Conservation (phyloP, 2,113 vertebrate species). For the Stegastes partitus region DNA sequence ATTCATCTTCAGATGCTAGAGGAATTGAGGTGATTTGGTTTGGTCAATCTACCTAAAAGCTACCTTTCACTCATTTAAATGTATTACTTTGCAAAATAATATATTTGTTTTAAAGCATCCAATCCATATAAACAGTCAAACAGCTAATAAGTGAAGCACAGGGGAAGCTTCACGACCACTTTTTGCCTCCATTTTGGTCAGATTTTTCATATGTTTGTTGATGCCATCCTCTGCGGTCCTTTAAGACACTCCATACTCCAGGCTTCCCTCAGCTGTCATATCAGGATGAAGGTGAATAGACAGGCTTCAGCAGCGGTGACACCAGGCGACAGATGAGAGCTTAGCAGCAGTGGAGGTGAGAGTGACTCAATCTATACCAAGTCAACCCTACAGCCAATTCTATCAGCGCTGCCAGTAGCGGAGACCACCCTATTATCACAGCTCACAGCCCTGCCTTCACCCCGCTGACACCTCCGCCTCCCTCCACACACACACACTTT, state of each 20-base stretch:
- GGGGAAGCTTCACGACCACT: no score
- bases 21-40: no score
- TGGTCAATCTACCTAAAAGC: no score
- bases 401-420: conserved; percentile 25
- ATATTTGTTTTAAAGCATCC: no score
- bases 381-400: conserved; percentile 45
- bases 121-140: no score
- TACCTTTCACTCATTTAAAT: no score
- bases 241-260: background rate
- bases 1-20: no score
- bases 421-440: conserved; percentile 45
- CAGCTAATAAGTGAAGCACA: no score
- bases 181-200: no score
- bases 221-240: background rate
- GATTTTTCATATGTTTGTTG: no score
- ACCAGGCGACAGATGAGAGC: conserved; percentile 40
- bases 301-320: conserved; percentile 15
- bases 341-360: conserved; percentile 29
- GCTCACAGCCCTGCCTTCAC: conserved; percentile 2
- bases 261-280: conserved; percentile 17
- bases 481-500: background rate
- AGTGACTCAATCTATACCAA: conserved; percentile 44
- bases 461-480: no score
- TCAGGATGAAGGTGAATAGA: conserved; percentile 22
- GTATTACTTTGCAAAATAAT: no score